Base-by-base conservation (phyloP, 2,888 invertebrate species). In the Seira ritae region DNA sequence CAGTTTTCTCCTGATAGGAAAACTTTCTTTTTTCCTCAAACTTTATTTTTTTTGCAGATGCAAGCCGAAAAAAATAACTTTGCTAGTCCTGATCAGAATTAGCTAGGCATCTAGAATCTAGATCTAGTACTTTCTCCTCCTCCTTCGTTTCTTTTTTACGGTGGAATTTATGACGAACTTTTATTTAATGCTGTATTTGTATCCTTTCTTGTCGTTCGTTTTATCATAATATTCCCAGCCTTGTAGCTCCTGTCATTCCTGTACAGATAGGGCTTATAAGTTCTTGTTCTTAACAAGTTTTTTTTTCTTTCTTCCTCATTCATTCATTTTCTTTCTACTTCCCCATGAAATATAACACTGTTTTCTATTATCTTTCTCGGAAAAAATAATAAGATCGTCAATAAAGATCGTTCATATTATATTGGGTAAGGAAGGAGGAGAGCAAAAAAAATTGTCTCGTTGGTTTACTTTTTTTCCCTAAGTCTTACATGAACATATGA, bases 331-430 rank as follows among this genome's bases (percentile, higher is more conserved):
- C 20, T 65, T 67, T 67, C 76, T 20, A 19, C 20, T 65, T 67
- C 72, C 76, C 72, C 46, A 72, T 71, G 78, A 78, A 71, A 71
- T 72, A 79, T 79, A 79, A 72, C 79, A 79, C 62, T 66, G 67
- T 79, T 78, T 79, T 72, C 79, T 50, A 72, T 79, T 62, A 72
- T 72, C 72, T 66, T 24, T 15, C 46, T 12, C 3, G 6, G 65
- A 23, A 65, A 19, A 46, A 68, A 67, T 42, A 15, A 73, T 42
- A 15, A 73, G 79, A 72, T 80, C 68, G 79, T 80, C 72, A 73
- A 67, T 80, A 80, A 72, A 80, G 78, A 78, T 78, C 70, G 62
- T 23, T n/a, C n/a, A 15, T 2, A 23, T 19, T 8, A n/a, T 66
- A 20, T 50, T 19, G 46, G 24, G 23, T 17, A 24, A 23, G 17